Conservation (phyloP, 2,113 vertebrate genomes). For the Crotophaga sulcirostris region DNA sequence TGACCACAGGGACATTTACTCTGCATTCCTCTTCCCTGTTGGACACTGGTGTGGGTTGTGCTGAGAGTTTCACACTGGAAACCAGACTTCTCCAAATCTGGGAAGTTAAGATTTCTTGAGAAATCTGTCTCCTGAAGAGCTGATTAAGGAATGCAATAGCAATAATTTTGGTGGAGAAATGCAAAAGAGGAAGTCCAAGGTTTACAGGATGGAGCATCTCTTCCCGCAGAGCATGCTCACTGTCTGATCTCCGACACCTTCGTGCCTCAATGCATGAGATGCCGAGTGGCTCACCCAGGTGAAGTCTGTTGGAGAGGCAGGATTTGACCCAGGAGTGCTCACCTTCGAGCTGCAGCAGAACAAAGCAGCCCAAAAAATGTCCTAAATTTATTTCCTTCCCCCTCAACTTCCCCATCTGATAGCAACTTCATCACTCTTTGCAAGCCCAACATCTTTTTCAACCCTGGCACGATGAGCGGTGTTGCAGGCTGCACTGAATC, state of each 20-base stretch:
- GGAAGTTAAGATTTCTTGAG: neutral
- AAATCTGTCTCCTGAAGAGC: neutral
- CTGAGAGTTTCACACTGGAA: neutral
- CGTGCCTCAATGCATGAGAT: neutral
- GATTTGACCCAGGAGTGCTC: neutral
- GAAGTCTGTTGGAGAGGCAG: neutral
- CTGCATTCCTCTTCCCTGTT: fast-evolving
- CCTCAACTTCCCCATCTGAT: neutral
- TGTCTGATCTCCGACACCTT: neutral
- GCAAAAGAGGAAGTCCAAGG: neutral
- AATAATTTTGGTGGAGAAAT: neutral
- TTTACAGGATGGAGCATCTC: neutral
- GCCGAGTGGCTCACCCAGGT: neutral
- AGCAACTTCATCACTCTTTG: neutral
- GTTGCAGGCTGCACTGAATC: fast-evolving
- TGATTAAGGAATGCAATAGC: neutral
- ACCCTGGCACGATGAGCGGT: fast-evolving
- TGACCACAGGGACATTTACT: neutral
- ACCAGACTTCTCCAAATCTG: neutral
- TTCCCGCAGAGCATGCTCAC: neutral
- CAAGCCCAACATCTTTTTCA: neutral
- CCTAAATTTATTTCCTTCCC: neutral
- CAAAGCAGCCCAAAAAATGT: neutral
- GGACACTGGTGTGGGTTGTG: neutral
- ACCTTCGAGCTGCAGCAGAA: neutral